A percentile compares a stretch with the other conserved stretches of the same genome.
These are phyloP conservation scores for Paedocypris sp. DNA, from an alignment of 2,113 vertebrate genomes.

Conservation along the genomic window DNA sequence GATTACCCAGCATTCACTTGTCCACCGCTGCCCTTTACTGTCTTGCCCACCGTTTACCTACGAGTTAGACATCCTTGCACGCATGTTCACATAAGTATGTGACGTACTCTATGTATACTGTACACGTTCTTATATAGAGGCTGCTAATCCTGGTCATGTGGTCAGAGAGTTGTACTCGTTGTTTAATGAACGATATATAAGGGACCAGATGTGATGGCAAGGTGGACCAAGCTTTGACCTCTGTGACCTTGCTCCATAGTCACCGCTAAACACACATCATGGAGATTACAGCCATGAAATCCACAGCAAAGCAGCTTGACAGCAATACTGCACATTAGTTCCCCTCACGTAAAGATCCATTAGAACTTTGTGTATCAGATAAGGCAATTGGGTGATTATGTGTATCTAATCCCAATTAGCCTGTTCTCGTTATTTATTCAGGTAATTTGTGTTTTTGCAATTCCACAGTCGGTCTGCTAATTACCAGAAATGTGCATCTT, in stretches of 20 bases:
- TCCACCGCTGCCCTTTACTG: neutral
- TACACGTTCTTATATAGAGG: neutral
- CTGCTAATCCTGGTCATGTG: neutral
- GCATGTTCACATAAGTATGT: too few species aligned
- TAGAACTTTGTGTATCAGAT: neutral
- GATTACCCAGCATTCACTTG: constrained; percentile 9
- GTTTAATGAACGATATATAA: constrained; percentile 30
- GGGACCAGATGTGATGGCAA: constrained; percentile 6
- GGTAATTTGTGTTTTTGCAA: neutral
- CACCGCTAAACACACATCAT: constrained; percentile 10
- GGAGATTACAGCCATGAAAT: neutral
- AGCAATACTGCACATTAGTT: neutral
- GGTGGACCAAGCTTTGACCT: neutral
- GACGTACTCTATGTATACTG: too few species aligned
- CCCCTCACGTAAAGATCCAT: neutral
- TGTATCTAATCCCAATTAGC: neutral
- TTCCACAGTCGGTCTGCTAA: neutral
- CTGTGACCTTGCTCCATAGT: constrained; percentile 11
- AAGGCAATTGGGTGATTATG: neutral
- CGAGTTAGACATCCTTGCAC: too few species aligned
- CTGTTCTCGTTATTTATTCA: constrained; percentile 1
- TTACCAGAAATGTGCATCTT: neutral
- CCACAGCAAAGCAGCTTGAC: neutral
- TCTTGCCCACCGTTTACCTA: neutral
- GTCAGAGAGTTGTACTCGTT: neutral